Percentiles rank a stretch among this genome's conserved stretches.
phyloP scores from a whole-genome alignment of 2,797 vertebrate species.

The Valencia hispanica region DNA sequence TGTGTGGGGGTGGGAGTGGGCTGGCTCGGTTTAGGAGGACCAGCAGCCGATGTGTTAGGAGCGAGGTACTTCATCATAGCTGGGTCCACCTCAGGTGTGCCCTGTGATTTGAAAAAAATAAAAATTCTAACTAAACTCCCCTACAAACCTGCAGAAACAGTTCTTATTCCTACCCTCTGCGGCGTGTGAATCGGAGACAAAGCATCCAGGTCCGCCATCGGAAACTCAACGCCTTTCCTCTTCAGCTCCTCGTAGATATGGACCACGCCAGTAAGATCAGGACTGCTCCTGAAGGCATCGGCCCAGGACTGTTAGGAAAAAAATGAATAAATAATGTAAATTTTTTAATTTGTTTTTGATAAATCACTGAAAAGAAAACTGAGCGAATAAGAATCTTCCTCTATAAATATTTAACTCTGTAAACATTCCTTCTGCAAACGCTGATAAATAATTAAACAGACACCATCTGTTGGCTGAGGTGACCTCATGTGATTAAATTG shows the following conservation, averaged over 20 bases:
- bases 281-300: constrained; percentile 96
- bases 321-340: constrained; percentile 2
- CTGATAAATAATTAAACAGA: constrained; percentile 8
- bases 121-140: no score
- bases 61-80: constrained; percentile 86
- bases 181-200: constrained; percentile 98
- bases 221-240: constrained; percentile 97
- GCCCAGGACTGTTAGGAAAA: constrained; percentile 91
- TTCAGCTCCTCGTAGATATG: constrained; percentile 99
- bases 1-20: constrained; percentile 72
- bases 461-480: constrained; percentile 33
- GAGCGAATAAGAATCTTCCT: constrained; percentile 3
- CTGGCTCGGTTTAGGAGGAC: constrained; percentile 41
- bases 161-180: constrained; percentile 87
- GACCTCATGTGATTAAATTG: constrained; percentile 12
- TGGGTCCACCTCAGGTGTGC: constrained; percentile 95
- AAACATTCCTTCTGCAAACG: neutral
- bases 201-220: constrained; percentile 95
- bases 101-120: constrained; percentile 75
- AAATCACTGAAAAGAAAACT: neutral
- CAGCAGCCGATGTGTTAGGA: constrained; percentile 63
- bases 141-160: neutral
- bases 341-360: neutral
- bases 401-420: neutral
- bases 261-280: constrained; percentile 96